Percentiles rank a stretch among this genome's conserved stretches.
Conservation (phyloP, 2,797 vertebrate genomes). For the Leuciscus waleckii region DNA sequence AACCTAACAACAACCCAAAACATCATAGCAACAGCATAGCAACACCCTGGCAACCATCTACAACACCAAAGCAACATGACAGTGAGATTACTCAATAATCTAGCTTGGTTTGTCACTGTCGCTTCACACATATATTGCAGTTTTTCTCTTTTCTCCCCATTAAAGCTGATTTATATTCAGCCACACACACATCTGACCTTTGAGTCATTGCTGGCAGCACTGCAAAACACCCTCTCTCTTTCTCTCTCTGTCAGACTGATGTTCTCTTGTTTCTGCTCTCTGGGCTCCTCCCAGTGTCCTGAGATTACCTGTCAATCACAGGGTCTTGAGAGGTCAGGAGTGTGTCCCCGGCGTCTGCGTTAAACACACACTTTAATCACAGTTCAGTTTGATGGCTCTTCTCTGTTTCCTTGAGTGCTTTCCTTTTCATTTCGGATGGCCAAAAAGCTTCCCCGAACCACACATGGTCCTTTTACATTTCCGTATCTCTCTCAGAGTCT, state of each 20-base stretch:
- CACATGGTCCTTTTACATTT: neutral
- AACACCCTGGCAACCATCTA: neutral
- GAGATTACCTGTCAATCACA: slow-evolving; percentile 31
- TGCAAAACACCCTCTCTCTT: slow-evolving; percentile 15
- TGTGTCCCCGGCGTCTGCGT: neutral
- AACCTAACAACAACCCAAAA: neutral
- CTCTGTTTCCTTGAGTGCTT: neutral
- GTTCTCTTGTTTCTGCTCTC: neutral
- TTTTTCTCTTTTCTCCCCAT: neutral
- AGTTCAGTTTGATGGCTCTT: neutral
- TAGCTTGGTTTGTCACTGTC: neutral
- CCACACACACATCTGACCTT: slow-evolving; percentile 64
- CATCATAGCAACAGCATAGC: neutral
- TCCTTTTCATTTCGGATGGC: neutral
- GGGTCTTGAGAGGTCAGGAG: slow-evolving; percentile 10
- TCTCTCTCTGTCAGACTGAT: neutral
- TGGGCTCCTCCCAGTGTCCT: slow-evolving; percentile 1
- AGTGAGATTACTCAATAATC: neutral
- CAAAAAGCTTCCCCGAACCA: slow-evolving; percentile 2
- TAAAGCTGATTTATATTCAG: slow-evolving; percentile 39
- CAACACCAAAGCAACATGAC: neutral
- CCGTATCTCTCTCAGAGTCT: slow-evolving; percentile 7
- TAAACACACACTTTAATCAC: neutral
- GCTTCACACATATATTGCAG: neutral
- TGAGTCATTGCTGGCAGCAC: slow-evolving; percentile 44